These are phyloP conservation scores for Diachrysia chrysitis DNA, from an alignment of 2,888 invertebrate species.

Conservation along the genomic window DNA sequence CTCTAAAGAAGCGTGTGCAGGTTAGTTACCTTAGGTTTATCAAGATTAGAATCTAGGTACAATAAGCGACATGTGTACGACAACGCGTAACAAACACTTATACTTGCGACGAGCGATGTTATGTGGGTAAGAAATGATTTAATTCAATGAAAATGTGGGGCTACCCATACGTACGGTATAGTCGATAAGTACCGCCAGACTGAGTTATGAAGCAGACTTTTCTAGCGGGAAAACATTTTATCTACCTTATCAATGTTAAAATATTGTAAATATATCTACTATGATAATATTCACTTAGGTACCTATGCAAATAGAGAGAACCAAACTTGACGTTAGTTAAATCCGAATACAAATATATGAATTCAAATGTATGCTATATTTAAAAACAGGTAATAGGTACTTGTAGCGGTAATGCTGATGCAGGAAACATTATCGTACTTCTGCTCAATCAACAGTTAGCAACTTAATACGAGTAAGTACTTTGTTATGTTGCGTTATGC, in stretches of 20 bases:
- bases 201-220: background rate
- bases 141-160: background rate
- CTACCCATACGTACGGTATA: background rate
- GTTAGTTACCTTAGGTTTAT: background rate
- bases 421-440: no score
- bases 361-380: no score
- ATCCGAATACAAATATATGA: no score
- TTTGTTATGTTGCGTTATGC: no score
- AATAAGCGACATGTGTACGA: conserved; percentile 9
- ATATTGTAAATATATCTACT: no score
- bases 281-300: background rate
- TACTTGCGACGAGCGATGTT: background rate
- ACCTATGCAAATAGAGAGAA: background rate
- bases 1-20: background rate
- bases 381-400: no score
- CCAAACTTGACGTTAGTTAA: no score
- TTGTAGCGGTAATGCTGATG: no score
- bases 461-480: no score
- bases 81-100: background rate
- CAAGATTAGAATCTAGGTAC: background rate
- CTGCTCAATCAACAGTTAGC: no score
- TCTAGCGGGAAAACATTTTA: background rate
- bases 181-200: background rate
- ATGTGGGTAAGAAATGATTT: background rate
- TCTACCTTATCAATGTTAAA: background rate